phyloP scores from a whole-genome alignment of 2,797 vertebrate genomes.

The Pteronotus mesoamericanus region DNA sequence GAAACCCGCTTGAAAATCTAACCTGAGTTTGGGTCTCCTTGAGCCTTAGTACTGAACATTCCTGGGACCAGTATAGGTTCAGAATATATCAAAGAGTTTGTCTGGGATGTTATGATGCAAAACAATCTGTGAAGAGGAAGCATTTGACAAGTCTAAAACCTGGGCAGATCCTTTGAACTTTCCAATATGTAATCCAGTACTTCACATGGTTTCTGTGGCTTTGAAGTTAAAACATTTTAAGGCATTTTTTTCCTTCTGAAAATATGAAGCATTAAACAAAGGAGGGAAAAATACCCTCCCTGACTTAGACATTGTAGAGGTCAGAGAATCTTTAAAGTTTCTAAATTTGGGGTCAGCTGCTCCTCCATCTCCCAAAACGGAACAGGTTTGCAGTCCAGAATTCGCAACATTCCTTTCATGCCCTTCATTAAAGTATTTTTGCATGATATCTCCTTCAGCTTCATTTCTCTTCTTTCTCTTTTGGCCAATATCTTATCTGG shows the following conservation, averaged over 20 bases:
- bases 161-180: conserved; percentile 13
- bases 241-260: neutral
- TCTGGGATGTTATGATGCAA: neutral
- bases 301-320: conserved; percentile 16
- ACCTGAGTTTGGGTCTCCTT: neutral
- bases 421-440: conserved; percentile 75
- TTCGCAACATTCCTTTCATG: conserved; percentile 57
- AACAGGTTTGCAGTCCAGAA: conserved; percentile 54
- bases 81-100: neutral
- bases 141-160: neutral
- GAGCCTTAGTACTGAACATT: neutral
- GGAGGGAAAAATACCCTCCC: neutral
- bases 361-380: conserved; percentile 8
- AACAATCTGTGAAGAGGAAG: neutral
- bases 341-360: conserved; percentile 27
- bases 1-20: conserved; percentile 26
- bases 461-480: conserved; percentile 66
- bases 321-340: conserved; percentile 49
- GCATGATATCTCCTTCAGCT: conserved; percentile 66
- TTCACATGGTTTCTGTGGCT: conserved; percentile 39
- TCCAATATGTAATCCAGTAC: neutral
- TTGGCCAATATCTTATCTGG: conserved; percentile 66
- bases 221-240: conserved; percentile 46
- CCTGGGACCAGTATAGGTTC: neutral
- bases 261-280: conserved; percentile 42